Conservation (phyloP, 2,888 invertebrate genomes). For the Xanthia togata region DNA sequence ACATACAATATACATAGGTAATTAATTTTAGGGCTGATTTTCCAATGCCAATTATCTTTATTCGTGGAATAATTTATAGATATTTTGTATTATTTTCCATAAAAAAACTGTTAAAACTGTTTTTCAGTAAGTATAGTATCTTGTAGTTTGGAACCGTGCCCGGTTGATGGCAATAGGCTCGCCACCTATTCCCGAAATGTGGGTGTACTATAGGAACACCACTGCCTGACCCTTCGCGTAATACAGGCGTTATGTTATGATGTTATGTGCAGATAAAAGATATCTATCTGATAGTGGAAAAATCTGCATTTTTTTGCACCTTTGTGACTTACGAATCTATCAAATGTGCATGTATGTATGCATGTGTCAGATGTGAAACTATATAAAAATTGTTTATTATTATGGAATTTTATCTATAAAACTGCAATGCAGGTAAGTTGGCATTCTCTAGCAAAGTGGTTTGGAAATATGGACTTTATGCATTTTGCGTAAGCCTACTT, state of each 20-base stretch:
- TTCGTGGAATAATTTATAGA: not conserved
- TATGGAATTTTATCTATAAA: slow-evolving; percentile 19
- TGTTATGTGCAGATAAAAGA: not conserved
- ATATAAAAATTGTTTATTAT: not conserved
- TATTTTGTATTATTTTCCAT: not conserved
- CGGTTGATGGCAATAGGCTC: not conserved
- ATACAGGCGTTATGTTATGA: not conserved
- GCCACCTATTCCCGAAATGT: too few species aligned
- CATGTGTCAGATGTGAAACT: not conserved
- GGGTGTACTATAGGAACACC: not conserved
- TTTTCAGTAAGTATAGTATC: not conserved
- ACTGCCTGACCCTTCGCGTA: not conserved
- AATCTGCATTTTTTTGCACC: not conserved
- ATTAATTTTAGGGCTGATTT: not conserved
- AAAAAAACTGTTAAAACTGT: not conserved
- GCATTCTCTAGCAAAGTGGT: slow-evolving; percentile 1
- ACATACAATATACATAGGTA: too few species aligned
- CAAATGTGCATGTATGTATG: not conserved
- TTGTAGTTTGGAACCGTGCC: not conserved
- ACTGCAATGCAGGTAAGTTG: slow-evolving; percentile 45
- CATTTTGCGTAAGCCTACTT: not conserved
- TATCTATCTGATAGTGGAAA: too few species aligned
- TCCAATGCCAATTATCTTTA: not conserved
- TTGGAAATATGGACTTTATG: slow-evolving; percentile 15
- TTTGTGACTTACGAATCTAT: not conserved